Evolutionary conservation across 2,888 invertebrate genomes (phyloP).

Genomic region (Microctonus brassicae): DNA sequence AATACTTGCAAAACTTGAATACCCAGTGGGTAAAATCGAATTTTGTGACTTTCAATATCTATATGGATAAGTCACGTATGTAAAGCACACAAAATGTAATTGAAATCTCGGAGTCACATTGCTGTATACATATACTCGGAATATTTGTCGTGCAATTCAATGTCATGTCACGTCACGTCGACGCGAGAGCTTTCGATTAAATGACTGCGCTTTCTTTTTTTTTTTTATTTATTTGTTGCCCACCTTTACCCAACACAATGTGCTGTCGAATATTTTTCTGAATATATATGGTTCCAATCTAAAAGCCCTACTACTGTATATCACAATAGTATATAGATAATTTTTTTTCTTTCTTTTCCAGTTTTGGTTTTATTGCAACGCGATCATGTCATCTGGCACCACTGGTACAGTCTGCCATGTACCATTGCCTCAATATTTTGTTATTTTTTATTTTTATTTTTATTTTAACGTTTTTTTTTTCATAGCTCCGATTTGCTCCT

Average conservation of each 20-base stretch:
- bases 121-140: slow-evolving; percentile 31
- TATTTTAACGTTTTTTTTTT: not conserved
- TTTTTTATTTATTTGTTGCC: not conserved
- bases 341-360: not conserved
- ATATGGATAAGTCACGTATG: slow-evolving; percentile 21
- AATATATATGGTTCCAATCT: not conserved
- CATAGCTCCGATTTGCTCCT: slow-evolving; percentile 13
- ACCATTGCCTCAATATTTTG: not conserved
- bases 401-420: not conserved
- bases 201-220: slow-evolving; percentile 23
- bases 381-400: slow-evolving; percentile 9
- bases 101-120: slow-evolving; percentile 38
- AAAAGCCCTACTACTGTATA: not conserved
- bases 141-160: slow-evolving; percentile 45
- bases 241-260: slow-evolving; percentile 34
- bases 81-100: slow-evolving; percentile 44
- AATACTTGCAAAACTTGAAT: not conserved
- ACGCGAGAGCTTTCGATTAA: slow-evolving; percentile 40
- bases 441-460: slow-evolving; percentile 21
- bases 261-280: slow-evolving; percentile 25
- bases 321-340: not conserved
- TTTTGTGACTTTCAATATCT: slow-evolving; percentile 11
- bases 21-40: not conserved
- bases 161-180: slow-evolving; percentile 32
- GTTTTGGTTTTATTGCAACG: not conserved